These are phyloP conservation scores for Picathartes gymnocephalus DNA, from an alignment of 2,113 vertebrate genomes.

Conservation along the genomic window DNA sequence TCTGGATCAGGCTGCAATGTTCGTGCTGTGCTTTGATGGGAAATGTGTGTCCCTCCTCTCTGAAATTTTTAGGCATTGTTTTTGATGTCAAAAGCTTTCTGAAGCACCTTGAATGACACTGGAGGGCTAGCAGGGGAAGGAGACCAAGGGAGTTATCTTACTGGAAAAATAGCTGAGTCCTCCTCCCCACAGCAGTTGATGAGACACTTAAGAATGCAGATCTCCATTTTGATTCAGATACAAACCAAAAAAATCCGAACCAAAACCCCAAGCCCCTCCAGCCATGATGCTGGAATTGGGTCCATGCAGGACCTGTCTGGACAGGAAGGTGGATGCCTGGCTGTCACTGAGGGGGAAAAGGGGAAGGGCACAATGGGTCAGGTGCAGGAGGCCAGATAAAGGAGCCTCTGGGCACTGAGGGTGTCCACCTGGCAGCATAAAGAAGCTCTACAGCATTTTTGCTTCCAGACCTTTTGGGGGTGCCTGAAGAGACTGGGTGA, in stretches of 20 bases:
- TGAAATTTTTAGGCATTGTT: not conserved
- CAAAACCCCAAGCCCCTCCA: not conserved
- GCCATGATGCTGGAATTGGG: not conserved
- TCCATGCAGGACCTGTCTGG: not conserved
- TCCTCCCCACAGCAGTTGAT: not conserved
- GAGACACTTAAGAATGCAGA: not conserved
- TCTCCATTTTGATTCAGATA: not conserved
- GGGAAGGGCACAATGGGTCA: not conserved
- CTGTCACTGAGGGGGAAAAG: not conserved
- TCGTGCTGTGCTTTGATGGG: accelerated
- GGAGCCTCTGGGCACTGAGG: not conserved
- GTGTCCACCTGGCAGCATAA: not conserved
- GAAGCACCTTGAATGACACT: not conserved
- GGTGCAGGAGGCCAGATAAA: not conserved
- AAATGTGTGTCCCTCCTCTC: accelerated
- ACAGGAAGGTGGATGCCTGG: not conserved
- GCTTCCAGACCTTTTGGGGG: not conserved
- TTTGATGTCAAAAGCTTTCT: not conserved
- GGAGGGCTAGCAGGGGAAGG: not conserved
- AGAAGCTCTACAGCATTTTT: not conserved
- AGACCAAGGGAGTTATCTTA: not conserved
- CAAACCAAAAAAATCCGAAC: not conserved
- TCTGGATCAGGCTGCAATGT: not conserved
- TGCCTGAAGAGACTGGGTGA: not conserved
- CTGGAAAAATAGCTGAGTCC: not conserved